These are phyloP conservation scores for Drosophila ogumai DNA, from an alignment of 1,140 invertebrate species.

Conservation along the genomic window DNA sequence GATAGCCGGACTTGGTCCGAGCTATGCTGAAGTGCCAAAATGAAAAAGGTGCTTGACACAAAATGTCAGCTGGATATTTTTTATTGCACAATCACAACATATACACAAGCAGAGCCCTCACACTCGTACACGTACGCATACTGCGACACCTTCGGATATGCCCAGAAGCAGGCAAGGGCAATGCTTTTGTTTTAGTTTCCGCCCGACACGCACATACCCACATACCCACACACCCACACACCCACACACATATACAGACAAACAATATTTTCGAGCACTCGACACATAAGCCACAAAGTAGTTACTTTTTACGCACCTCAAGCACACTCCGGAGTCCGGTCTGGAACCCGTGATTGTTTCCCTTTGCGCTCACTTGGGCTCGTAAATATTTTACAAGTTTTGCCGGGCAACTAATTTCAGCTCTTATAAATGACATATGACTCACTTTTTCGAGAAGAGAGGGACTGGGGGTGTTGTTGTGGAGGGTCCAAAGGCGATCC, in stretches of 20 bases:
- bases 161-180: constrained; percentile 17
- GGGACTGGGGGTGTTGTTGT: not conserved
- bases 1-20: constrained; percentile 47
- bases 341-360: constrained; percentile 34
- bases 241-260: constrained; percentile 13
- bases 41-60: constrained; percentile 84
- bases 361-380: constrained; percentile 62
- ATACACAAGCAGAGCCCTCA: constrained; percentile 10
- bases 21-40: constrained; percentile 67
- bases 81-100: constrained; percentile 82
- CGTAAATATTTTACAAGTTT: constrained; percentile 82
- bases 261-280: constrained; percentile 55
- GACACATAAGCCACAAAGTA: constrained; percentile 81
- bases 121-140: constrained; percentile 11
- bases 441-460: constrained; percentile 28
- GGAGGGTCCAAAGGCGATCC: constrained; percentile 29
- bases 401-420: constrained; percentile 65
- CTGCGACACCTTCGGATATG: constrained; percentile 34
- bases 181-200: constrained; percentile 50
- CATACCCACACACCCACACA: constrained; percentile 9
- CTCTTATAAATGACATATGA: constrained; percentile 71
- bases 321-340: constrained; percentile 28
- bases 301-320: constrained; percentile 76
- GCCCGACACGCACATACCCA: constrained; percentile 12
- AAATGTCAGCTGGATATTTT: constrained; percentile 84